Evolutionary conservation across 2,797 vertebrate genomes (phyloP), one percentile per base, ranked within the genome.

Genomic region (Lepidocolaptes lacrymiger): DNA sequence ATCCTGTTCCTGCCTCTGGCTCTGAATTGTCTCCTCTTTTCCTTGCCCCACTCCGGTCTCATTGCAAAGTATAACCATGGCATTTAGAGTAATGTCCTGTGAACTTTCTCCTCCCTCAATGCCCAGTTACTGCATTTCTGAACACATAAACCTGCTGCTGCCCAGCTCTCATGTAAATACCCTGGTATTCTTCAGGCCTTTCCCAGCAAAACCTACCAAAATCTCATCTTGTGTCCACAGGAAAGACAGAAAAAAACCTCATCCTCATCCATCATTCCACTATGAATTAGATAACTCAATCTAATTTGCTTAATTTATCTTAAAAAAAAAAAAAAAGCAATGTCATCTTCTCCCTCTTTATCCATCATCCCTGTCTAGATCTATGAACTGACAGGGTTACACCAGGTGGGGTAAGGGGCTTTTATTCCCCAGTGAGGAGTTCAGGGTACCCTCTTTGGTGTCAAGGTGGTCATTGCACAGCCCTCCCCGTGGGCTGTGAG

Each of bases 201-300:
- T 91, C 41, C n/a, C 63, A 82, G 69, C 34, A 92, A 88, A 94
- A 67, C 23, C 43, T 34, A 89, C 64, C 37, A 52, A 84, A 78
- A 91, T 73, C 79, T 91, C 69, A 79, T 88, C 79, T 78, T 43
- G 43, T 73, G 88, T 63, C 79, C 87, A 71, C 41, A 20, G 19
- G 48, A 76, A 76, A 62, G 59, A 90, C 76, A 79, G 66, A 93
- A 93, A 85, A 52, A 93, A 59, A 86, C 75, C 59, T 85, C 51
- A 32, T 89, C 54, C n/a, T 92, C 89, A 89, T 92, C 66, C 59
- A 90, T 96, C 89, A 93, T 89, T 85, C 76, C n/a, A 76, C 59
- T 84, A 93, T 85, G 92, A 85, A 94, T 96, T 93, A 92, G 62
- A 84, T 89, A 94, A 89, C 43, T 69, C 85, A 73, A 94, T 54